Evolutionary conservation across 1,140 invertebrate species (phyloP).

Genomic region (Apocrypta bakeri): DNA sequence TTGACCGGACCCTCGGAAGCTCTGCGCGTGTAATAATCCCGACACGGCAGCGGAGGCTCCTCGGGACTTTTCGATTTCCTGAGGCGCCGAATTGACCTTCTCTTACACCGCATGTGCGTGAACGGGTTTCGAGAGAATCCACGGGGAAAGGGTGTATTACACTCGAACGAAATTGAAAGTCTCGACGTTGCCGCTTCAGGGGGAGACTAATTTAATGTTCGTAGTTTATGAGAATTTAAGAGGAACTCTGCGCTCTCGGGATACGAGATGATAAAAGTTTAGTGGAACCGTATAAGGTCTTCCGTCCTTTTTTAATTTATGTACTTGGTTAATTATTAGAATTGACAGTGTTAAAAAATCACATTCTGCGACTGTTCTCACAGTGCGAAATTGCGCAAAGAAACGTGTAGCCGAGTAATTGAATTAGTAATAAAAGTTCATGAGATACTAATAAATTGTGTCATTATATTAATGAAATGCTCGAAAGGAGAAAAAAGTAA

Average conservation of each 20-base stretch:
- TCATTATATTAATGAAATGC: too few relatives aligned
- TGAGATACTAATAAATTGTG: too few relatives aligned
- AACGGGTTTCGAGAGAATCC: neutral
- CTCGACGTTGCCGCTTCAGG: neutral
- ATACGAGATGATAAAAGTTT: conserved; percentile 3
- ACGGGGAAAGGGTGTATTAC: neutral
- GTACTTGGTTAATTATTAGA: too few relatives aligned
- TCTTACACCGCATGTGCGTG: neutral
- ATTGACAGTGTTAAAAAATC: too few relatives aligned
- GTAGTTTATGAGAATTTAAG: conserved; percentile 18
- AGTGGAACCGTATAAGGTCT: neutral
- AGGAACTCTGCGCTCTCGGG: neutral
- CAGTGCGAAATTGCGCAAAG: too few relatives aligned
- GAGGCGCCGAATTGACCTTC: conserved; percentile 15
- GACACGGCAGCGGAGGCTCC: neutral
- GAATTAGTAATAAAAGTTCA: too few relatives aligned
- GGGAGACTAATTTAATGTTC: conserved; percentile 57
- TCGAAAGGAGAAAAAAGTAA: neutral
- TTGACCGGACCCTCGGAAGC: conserved; percentile 19
- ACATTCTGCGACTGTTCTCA: too few relatives aligned
- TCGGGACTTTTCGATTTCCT: conserved; percentile 40
- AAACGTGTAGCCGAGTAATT: too few relatives aligned
- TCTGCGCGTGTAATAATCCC: conserved; percentile 1
- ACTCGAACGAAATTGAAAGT: conserved; percentile 21
- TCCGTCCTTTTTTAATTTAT: too few relatives aligned